Percentiles rank a stretch among this genome's conserved stretches.
These are phyloP conservation scores for Scyliorhinus canicula DNA, from an alignment of 2,797 vertebrate species.

Conservation along the genomic window DNA sequence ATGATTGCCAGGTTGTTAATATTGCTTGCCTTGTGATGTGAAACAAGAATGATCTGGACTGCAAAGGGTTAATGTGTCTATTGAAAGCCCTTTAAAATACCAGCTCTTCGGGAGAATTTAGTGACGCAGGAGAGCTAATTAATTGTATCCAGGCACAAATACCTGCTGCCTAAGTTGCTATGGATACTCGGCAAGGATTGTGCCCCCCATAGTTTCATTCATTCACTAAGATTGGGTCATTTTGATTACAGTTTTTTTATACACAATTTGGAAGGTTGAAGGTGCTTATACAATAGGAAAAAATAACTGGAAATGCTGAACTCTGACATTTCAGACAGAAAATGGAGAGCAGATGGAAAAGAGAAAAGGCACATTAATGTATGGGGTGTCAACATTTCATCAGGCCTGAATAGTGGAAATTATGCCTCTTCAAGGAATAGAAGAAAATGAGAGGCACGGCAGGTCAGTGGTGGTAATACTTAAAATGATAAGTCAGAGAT, in stretches of 20 bases:
- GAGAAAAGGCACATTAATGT: background rate
- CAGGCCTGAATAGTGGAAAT: background rate
- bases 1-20: background rate
- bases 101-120: background rate
- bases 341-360: background rate
- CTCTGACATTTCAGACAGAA: background rate
- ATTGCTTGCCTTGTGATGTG: background rate
- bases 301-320: background rate
- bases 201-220: background rate
- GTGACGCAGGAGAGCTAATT: conserved; percentile 26
- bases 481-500: background rate
- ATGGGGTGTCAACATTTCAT: background rate
- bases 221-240: background rate
- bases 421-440: background rate
- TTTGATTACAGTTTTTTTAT: background rate
- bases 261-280: background rate
- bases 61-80: background rate
- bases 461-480: background rate
- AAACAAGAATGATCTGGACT: background rate
- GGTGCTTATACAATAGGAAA: background rate
- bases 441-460: background rate
- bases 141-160: conserved; percentile 30
- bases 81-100: background rate
- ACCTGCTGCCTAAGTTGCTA: conserved; percentile 33
- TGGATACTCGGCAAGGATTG: background rate